A percentile compares a stretch with the other conserved stretches of the same genome.
phyloP scores from a whole-genome alignment of 2,113 vertebrate species.

The Isurus oxyrinchus region DNA sequence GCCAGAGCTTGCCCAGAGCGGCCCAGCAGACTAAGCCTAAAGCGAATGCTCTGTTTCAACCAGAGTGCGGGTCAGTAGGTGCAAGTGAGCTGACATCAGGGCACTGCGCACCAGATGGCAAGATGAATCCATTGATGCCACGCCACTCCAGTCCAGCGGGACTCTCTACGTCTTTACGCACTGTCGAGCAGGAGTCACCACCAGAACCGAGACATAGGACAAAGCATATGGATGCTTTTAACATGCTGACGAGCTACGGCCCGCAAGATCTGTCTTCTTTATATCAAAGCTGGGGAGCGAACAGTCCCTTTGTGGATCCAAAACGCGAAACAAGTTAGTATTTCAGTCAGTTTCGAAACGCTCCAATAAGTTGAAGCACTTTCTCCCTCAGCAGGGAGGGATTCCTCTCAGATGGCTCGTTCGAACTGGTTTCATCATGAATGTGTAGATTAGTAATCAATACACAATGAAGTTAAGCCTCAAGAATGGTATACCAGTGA shows the following conservation, averaged over 20 bases:
- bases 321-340: conserved; percentile 58
- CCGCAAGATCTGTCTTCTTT: conserved; percentile 77
- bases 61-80: conserved; percentile 51
- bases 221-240: conserved; percentile 67
- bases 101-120: conserved; percentile 49
- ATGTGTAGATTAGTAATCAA: not conserved
- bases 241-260: conserved; percentile 81
- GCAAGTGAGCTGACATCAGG: conserved; percentile 54
- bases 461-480: not conserved
- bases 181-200: conserved; percentile 60
- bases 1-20: conserved; percentile 49
- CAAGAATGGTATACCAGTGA: not conserved
- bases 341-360: not conserved
- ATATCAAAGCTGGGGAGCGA: conserved; percentile 79
- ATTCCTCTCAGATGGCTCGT: not conserved
- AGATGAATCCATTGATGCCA: conserved; percentile 52
- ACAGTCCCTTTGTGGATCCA: conserved; percentile 68
- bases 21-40: conserved; percentile 52
- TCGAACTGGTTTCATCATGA: not conserved
- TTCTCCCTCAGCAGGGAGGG: not conserved
- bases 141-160: conserved; percentile 44
- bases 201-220: conserved; percentile 56
- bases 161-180: conserved; percentile 47
- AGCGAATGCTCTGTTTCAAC: conserved; percentile 52
- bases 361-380: not conserved